Conservation (phyloP, 2,113 vertebrate species). For the Melozone crissalis region DNA sequence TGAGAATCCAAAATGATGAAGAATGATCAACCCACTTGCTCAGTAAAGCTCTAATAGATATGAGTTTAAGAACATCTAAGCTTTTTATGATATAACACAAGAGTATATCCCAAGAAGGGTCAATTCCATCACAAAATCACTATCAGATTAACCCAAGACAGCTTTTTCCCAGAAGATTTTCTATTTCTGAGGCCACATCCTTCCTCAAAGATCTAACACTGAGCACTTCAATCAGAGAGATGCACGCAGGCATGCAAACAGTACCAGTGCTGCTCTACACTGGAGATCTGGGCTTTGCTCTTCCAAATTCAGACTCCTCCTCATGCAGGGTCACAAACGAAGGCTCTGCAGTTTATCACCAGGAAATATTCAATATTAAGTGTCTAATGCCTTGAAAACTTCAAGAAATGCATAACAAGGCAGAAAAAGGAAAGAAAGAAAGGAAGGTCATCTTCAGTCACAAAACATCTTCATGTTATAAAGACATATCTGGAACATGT, state of each 20-base stretch:
- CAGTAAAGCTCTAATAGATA: neutral
- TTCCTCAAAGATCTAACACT: neutral
- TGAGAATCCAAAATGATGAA: neutral
- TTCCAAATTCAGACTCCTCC: neutral
- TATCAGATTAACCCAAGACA: neutral
- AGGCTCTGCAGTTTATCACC: neutral
- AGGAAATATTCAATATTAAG: neutral
- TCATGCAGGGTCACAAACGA: neutral
- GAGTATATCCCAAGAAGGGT: neutral
- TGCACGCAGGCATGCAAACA: neutral
- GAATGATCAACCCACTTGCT: neutral
- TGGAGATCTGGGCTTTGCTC: neutral
- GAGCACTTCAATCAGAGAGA: neutral
- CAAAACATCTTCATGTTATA: neutral
- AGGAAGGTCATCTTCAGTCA: neutral
- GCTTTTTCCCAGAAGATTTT: neutral
- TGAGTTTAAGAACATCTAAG: neutral
- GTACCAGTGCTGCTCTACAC: neutral
- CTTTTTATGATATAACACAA: neutral
- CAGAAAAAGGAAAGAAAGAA: neutral
- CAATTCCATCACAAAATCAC: neutral
- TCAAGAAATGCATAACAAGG: neutral
- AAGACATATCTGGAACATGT: neutral
- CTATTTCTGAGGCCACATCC: neutral
- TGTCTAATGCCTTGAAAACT: neutral